Percentiles rank a stretch among this genome's conserved stretches.
Evolutionary conservation across 1,140 invertebrate species (phyloP).

Genomic region (Ruditapes philippinarum): DNA sequence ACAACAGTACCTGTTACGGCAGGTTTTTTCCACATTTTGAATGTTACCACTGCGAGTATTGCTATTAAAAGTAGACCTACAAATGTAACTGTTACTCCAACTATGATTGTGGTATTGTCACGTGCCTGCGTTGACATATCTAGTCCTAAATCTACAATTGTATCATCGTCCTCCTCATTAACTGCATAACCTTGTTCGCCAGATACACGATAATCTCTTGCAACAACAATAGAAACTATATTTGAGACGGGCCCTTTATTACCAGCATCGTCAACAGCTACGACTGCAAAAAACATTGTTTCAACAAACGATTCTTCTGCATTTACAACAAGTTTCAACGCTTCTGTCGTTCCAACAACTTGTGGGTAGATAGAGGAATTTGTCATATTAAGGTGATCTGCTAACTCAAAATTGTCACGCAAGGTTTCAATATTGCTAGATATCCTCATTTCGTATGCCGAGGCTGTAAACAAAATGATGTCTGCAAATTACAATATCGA

Average conservation of each 20-base stretch:
- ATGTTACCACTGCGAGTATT: too few species aligned
- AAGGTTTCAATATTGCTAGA: neutral
- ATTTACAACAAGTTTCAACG: neutral
- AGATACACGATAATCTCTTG: neutral
- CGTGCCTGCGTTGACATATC: too few species aligned
- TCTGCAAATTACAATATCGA: neutral
- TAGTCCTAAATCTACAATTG: neutral
- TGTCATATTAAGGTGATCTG: neutral
- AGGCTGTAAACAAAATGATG: neutral
- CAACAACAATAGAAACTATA: slow-evolving; percentile 16
- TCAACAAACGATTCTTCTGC: neutral
- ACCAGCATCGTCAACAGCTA: neutral
- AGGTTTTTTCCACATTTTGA: too few species aligned
- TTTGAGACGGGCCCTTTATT: slow-evolving; percentile 8
- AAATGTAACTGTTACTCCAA: too few species aligned
- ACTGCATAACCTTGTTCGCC: neutral
- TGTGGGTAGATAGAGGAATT: neutral
- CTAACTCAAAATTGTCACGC: neutral
- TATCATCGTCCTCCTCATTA: neutral
- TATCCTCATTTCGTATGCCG: neutral
- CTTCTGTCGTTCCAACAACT: neutral
- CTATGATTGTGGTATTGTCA: too few species aligned
- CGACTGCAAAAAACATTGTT: neutral
- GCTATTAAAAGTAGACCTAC: too few species aligned
- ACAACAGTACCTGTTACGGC: too few species aligned